Evolutionary conservation across 2,113 vertebrate genomes (phyloP).

Genomic region (Falco punctatus): DNA sequence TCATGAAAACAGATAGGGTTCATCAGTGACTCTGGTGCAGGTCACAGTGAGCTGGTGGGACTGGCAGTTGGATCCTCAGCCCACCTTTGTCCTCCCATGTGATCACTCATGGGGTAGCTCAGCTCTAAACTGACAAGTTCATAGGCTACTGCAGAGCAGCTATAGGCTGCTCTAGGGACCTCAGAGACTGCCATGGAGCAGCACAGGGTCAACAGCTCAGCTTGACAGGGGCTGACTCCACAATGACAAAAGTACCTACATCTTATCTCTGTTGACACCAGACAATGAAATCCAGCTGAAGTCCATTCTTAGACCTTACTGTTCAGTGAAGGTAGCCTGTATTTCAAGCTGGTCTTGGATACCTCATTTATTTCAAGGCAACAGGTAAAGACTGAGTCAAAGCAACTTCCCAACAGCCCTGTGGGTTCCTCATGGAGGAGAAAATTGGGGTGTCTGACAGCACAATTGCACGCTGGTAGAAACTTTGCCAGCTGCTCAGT

Average conservation of each 20-base stretch:
- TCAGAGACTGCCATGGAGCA: fast-evolving
- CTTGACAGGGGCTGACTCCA: background rate
- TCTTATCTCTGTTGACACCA: background rate
- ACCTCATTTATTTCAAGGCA: background rate
- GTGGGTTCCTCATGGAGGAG: background rate
- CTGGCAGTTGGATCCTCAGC: background rate
- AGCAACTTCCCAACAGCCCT: background rate
- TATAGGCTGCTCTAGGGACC: background rate
- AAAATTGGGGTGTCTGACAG: background rate
- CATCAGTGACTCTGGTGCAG: background rate
- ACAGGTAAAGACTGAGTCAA: background rate
- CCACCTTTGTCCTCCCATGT: background rate
- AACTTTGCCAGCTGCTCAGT: background rate
- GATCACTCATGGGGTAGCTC: background rate
- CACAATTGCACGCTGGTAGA: background rate
- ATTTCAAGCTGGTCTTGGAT: background rate
- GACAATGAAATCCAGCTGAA: background rate
- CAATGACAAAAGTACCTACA: no score
- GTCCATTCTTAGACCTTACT: background rate
- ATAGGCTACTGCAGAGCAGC: background rate
- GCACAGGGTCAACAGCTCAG: background rate
- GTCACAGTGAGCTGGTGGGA: background rate
- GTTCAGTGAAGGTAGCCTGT: background rate
- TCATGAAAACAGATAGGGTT: fast-evolving
- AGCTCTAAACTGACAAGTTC: background rate